phyloP scores from a whole-genome alignment of 2,888 invertebrate species.

The Campopleginae sp. region DNA sequence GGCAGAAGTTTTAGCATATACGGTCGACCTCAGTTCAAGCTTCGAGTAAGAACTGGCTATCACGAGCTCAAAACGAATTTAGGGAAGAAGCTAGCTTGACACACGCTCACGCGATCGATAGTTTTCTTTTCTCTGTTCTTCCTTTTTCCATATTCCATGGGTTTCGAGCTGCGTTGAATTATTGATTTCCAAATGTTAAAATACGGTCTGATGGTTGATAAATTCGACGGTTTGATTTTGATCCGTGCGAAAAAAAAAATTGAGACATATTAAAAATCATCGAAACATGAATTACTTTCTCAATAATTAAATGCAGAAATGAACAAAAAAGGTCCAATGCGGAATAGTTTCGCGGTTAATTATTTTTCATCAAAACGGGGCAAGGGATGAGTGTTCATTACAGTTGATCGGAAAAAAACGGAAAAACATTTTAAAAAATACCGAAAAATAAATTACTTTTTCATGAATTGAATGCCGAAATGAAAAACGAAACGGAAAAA shows the following conservation, averaged over 20 bases:
- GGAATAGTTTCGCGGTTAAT: slow-evolving; percentile 18
- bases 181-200: slow-evolving; percentile 27
- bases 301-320: slow-evolving; percentile 1
- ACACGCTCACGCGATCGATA: slow-evolving; percentile 37
- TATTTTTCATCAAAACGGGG: slow-evolving; percentile 16
- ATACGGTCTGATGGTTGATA: not conserved
- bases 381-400: slow-evolving; percentile 38
- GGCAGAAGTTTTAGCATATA: slow-evolving; percentile 41
- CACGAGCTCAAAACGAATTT: slow-evolving; percentile 51
- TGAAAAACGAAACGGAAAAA: not conserved
- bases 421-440: no score
- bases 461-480: no score
- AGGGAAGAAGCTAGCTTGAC: slow-evolving; percentile 26
- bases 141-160: not conserved
- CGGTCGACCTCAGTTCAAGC: slow-evolving; percentile 29
- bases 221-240: not conserved
- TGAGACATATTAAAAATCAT: not conserved
- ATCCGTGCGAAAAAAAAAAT: not conserved
- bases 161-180: slow-evolving; percentile 26
- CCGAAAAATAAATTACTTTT: not conserved
- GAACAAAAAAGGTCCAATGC: not conserved
- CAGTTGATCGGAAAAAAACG: slow-evolving; percentile 38
- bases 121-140: slow-evolving; percentile 1
- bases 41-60: slow-evolving; percentile 13
- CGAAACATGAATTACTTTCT: not conserved